Percentiles rank a stretch among this genome's conserved stretches.
Evolutionary conservation across 2,797 vertebrate genomes (phyloP).

Genomic region (Chrysocyon brachyurus): DNA sequence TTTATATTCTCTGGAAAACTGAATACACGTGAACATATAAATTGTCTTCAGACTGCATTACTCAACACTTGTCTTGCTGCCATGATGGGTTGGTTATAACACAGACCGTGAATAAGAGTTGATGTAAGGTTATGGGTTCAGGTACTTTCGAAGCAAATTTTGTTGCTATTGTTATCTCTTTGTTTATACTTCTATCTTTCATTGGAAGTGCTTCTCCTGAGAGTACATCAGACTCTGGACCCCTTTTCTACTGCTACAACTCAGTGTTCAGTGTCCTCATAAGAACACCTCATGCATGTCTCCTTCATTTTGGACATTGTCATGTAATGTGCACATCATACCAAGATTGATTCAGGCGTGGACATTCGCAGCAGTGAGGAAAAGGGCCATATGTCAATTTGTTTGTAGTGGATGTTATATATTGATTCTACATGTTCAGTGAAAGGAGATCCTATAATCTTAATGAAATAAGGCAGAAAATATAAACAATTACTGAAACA

Average conservation of each 20-base stretch:
- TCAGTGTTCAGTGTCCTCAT: background rate
- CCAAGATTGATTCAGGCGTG: background rate
- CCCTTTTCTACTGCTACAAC: accelerated
- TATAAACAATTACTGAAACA: background rate
- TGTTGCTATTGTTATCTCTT: background rate
- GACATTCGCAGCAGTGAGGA: background rate
- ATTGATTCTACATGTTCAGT: background rate
- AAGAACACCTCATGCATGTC: accelerated
- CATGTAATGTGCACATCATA: accelerated
- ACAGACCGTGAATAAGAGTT: background rate
- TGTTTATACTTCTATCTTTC: background rate
- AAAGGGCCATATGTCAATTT: accelerated
- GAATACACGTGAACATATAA: background rate
- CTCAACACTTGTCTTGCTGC: background rate
- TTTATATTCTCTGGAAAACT: background rate
- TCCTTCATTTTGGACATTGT: background rate
- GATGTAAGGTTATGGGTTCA: background rate
- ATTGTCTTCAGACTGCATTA: background rate
- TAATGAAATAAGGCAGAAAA: background rate
- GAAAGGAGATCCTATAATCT: background rate
- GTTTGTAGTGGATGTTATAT: background rate
- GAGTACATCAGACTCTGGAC: background rate
- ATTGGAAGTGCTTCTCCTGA: background rate
- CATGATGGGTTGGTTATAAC: background rate
- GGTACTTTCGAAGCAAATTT: background rate